Percentiles rank a stretch among this genome's conserved stretches.
These are phyloP conservation scores for Lophura nycthemera DNA, from an alignment of 2,113 vertebrate genomes.

Conservation along the genomic window DNA sequence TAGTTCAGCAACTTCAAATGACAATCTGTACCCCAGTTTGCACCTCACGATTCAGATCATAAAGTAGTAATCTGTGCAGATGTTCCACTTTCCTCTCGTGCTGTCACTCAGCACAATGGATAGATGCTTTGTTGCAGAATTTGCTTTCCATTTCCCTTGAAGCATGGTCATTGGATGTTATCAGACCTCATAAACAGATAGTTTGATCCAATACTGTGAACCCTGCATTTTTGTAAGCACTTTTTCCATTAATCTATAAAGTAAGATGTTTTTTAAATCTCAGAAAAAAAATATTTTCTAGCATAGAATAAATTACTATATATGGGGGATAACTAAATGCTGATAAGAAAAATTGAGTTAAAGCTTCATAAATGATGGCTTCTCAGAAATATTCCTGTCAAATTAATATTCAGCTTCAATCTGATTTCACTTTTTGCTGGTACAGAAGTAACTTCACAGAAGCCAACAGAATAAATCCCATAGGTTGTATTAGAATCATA, in stretches of 20 bases:
- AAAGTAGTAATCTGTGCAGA: not conserved
- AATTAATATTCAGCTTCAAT: not conserved
- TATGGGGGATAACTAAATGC: not conserved
- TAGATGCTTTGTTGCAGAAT: not conserved
- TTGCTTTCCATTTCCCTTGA: not conserved
- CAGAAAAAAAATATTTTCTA: not conserved
- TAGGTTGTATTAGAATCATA: not conserved
- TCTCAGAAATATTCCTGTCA: not conserved
- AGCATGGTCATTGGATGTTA: not conserved
- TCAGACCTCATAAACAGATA: not conserved
- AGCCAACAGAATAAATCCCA: not conserved
- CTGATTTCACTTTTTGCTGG: not conserved
- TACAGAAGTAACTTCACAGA: not conserved
- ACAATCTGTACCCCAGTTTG: not conserved
- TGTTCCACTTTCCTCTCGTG: not conserved
- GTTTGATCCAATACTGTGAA: not conserved
- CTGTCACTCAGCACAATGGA: not conserved
- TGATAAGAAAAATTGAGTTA: not conserved
- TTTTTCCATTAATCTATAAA: not conserved
- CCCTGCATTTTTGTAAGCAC: not conserved
- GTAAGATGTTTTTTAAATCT: not conserved
- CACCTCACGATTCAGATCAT: not conserved
- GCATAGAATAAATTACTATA: not conserved
- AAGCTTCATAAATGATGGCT: not conserved
- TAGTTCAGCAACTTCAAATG: conserved; percentile 18